phyloP scores from a whole-genome alignment of 2,888 invertebrate genomes.

The Augochlorella aurata region DNA sequence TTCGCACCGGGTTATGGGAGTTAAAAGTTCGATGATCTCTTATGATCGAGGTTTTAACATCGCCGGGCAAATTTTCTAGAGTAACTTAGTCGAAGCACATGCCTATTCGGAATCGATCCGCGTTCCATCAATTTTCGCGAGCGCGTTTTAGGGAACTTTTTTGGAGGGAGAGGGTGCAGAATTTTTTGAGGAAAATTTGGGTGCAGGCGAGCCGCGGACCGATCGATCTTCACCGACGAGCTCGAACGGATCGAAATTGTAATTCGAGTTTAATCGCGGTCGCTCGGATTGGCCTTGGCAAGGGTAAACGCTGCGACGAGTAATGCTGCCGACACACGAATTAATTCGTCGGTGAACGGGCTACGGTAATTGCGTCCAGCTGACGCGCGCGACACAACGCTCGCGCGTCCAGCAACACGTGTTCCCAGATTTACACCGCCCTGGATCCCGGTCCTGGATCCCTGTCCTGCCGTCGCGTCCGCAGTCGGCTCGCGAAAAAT shows the following conservation, averaged over 20 bases:
- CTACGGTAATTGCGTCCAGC: conserved; percentile 51
- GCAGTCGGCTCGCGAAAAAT: conserved; percentile 11
- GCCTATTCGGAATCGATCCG: too few relatives aligned
- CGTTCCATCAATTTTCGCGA: too few relatives aligned
- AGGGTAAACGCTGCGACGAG: conserved; percentile 53
- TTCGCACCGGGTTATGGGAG: too few relatives aligned
- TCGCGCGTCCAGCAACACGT: conserved; percentile 32
- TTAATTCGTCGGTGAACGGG: conserved; percentile 51
- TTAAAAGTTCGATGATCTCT: too few relatives aligned
- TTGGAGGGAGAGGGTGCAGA: too few relatives aligned
- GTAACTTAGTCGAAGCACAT: too few relatives aligned
- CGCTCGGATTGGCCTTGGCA: conserved; percentile 25
- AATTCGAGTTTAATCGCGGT: conserved; percentile 63
- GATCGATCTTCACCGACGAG: neutral
- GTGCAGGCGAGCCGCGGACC: neutral
- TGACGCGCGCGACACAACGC: conserved; percentile 19
- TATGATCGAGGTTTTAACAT: too few relatives aligned
- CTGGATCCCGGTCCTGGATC: neutral
- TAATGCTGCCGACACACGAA: conserved; percentile 54
- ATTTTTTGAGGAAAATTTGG: neutral
- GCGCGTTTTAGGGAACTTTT: too few relatives aligned
- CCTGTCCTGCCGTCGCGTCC: neutral
- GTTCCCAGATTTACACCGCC: conserved; percentile 34
- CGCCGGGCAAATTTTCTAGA: too few relatives aligned
- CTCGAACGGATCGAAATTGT: conserved; percentile 41